Conservation (phyloP, 2,888 invertebrate species). For the Theodoxus fluviatilis region DNA sequence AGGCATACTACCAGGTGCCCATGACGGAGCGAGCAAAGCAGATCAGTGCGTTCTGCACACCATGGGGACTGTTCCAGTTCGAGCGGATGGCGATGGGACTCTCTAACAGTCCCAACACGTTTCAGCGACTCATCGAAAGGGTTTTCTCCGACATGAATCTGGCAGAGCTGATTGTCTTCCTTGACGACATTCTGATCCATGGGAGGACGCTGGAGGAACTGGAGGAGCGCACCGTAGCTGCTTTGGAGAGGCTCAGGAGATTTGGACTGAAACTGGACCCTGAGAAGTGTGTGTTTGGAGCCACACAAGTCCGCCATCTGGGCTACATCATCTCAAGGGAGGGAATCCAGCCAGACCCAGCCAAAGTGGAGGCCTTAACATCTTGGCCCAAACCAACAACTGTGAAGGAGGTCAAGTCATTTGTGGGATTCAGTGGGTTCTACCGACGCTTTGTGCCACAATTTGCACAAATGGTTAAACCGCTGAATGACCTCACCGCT, state of each 20-base stretch:
- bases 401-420: no score
- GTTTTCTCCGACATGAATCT: constrained; percentile 26
- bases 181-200: constrained; percentile 21
- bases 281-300: constrained; percentile 13
- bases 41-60: constrained; percentile 20
- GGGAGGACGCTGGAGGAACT: constrained; percentile 6
- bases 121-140: constrained; percentile 23
- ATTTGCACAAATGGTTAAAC: no score
- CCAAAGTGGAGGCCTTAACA: no score
- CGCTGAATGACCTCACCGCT: no score
- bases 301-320: constrained; percentile 2
- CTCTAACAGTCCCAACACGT: constrained; percentile 13
- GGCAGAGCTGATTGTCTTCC: constrained; percentile 21
- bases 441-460: no score
- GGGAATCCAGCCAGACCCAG: no score
- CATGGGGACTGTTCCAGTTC: constrained; percentile 19
- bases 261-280: constrained; percentile 23
- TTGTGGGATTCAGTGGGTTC: no score
- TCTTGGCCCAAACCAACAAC: no score
- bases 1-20: constrained; percentile 19
- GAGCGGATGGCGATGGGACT: constrained; percentile 8
- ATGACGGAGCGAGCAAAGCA: constrained; percentile 12
- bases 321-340: no score
- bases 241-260: neutral
- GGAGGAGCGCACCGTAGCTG: neutral